Evolutionary conservation across 1,140 invertebrate species (phyloP).

Genomic region (Drosophila ironensis): DNA sequence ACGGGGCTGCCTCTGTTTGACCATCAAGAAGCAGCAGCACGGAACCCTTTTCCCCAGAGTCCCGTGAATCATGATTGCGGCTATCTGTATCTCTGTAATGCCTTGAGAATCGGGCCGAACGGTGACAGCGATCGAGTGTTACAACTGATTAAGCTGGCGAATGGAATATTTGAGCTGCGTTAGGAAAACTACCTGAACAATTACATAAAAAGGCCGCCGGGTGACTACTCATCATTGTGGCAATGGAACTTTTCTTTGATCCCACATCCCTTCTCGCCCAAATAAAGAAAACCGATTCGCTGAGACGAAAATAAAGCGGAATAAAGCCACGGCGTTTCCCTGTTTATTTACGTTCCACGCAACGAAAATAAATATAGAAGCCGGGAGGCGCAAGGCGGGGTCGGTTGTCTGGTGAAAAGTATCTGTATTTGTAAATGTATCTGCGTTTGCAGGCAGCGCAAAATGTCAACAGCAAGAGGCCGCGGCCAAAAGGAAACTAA

Average conservation of each 20-base stretch:
- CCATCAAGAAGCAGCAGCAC: constrained; percentile 5
- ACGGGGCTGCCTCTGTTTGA: constrained; percentile 27
- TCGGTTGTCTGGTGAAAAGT: background rate
- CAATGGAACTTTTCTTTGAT: background rate
- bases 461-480: constrained; percentile 58
- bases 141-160: constrained; percentile 27
- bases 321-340: constrained; percentile 52
- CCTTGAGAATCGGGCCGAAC: constrained; percentile 18
- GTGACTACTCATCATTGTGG: background rate
- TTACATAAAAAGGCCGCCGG: constrained; percentile 21
- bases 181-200: constrained; percentile 29
- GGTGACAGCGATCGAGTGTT: constrained; percentile 24
- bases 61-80: background rate
- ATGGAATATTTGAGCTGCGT: constrained; percentile 30
- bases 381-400: constrained; percentile 6
- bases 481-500: background rate
- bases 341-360: constrained; percentile 70
- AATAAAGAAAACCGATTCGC: background rate
- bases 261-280: background rate
- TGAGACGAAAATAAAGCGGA: constrained; percentile 49
- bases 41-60: background rate
- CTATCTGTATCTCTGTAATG: constrained; percentile 7
- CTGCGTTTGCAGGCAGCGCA: constrained; percentile 41
- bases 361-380: constrained; percentile 71
- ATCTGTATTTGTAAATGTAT: constrained; percentile 5